These are phyloP conservation scores for Agelaius phoeniceus DNA, from an alignment of 2,113 vertebrate genomes.

Conservation along the genomic window DNA sequence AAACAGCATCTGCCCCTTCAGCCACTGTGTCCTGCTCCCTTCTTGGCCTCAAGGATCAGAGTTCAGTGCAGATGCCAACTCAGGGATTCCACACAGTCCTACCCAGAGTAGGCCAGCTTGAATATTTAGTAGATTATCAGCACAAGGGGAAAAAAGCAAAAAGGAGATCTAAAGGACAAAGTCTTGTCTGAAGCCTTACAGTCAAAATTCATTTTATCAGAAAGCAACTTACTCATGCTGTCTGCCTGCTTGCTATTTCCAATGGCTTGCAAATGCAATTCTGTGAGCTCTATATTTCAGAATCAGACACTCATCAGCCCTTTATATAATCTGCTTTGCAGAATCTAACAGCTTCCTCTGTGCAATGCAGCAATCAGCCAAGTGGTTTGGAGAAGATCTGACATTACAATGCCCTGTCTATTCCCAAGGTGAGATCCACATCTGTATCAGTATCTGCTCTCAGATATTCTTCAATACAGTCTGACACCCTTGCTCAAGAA, in stretches of 20 bases:
- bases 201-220: background rate
- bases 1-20: background rate
- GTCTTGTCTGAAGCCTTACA: background rate
- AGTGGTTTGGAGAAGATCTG: background rate
- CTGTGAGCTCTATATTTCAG: background rate
- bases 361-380: background rate
- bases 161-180: background rate
- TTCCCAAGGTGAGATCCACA: background rate
- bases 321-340: background rate
- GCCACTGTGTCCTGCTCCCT: background rate
- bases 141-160: background rate
- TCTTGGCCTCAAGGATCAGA: conserved; percentile 32
- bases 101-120: background rate
- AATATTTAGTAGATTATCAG: conserved; percentile 10
- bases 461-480: background rate
- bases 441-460: rapidly evolving
- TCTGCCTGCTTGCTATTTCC: background rate
- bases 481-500: background rate
- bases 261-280: background rate
- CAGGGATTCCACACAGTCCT: background rate
- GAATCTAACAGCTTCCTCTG: background rate
- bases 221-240: background rate
- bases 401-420: background rate
- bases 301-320: background rate
- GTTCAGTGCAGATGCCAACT: background rate